Base-by-base conservation (phyloP, 2,888 invertebrate species). In the Aspidiotus destructor region DNA sequence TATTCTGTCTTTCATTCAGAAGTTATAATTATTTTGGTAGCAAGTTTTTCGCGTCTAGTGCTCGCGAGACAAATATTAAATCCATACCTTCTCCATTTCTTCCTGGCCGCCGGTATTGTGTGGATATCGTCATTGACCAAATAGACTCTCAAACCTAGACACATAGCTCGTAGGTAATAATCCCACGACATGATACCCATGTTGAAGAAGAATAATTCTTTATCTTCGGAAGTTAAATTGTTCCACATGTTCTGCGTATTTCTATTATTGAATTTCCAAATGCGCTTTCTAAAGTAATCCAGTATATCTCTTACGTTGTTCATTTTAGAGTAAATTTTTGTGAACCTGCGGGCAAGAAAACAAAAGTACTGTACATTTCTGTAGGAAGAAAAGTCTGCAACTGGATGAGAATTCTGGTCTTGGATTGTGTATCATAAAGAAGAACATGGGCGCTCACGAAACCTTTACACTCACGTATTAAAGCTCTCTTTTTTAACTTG, bases 211-310 rank as follows among this genome's bases (percentile, higher is more conserved):
- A 79, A 81, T 60, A 76, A 71, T 74, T 78, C 74, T 72, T 75
- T 73, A 71, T 75, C 77, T 71, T 74, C 74, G 1, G 72, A 74
- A 60, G 60, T 73, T 60, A 78, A 73, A 28, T 73, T 73, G 10
- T 75, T 74, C 73, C 75, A 76, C 10, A 79, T 72, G 15, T 73
- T 72, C 44, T 75, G 72, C 15, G 76, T 73, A 69, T 78, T 78
- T 42, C 76, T 74, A 63, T 76, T 76, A 42, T 73, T 72, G 73
- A 79, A 79, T 17, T 74, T 74, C 82, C 82, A 83, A 62, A 79
- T 77, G 68, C 79, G 77, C 42, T 77, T 76, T 54, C 80, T 80
- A 75, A 82, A 82, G 75, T 79, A 82, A 62, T 79, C 77, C 70
- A 82, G 74, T 5, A 77, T 77, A 65, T 76, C 77, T 69, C 80